Conservation (phyloP, 2,888 invertebrate genomes). For the Drosophila tripunctata region DNA sequence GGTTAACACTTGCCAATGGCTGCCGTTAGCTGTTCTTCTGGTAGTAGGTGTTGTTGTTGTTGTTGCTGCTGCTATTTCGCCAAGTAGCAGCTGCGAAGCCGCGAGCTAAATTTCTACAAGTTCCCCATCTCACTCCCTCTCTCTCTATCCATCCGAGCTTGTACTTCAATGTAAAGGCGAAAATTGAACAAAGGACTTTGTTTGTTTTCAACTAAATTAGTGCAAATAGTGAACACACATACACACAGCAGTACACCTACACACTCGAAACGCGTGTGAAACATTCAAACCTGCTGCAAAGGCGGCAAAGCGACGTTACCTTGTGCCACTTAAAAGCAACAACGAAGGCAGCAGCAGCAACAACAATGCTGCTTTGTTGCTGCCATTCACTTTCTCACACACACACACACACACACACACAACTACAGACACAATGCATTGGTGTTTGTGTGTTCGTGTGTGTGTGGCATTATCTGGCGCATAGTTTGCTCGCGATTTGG, state of each 20-base stretch:
- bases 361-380: conserved; percentile 49
- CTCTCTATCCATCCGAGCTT: conserved; percentile 12
- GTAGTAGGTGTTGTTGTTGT: conserved; percentile 7
- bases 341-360: conserved; percentile 45
- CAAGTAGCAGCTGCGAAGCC: conserved; percentile 59
- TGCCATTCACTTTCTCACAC: conserved; percentile 62
- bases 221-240: conserved; percentile 73
- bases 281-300: conserved; percentile 39
- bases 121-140: neutral
- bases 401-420: conserved; percentile 22
- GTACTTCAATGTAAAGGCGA: conserved; percentile 68
- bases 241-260: conserved; percentile 27
- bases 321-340: conserved; percentile 75
- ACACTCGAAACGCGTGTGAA: conserved; percentile 34
- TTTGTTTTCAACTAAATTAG: conserved; percentile 81
- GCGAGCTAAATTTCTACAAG: conserved; percentile 48
- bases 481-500: conserved; percentile 74
- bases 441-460: conserved; percentile 13
- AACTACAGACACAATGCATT: conserved; percentile 9
- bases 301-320: conserved; percentile 64
- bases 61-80: conserved; percentile 21
- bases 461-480: conserved; percentile 67
- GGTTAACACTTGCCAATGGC: conserved; percentile 70
- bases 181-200: conserved; percentile 79
- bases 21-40: conserved; percentile 21